These are phyloP conservation scores for Sus cebifrons DNA, from an alignment of 2,797 vertebrate genomes.

Conservation along the genomic window DNA sequence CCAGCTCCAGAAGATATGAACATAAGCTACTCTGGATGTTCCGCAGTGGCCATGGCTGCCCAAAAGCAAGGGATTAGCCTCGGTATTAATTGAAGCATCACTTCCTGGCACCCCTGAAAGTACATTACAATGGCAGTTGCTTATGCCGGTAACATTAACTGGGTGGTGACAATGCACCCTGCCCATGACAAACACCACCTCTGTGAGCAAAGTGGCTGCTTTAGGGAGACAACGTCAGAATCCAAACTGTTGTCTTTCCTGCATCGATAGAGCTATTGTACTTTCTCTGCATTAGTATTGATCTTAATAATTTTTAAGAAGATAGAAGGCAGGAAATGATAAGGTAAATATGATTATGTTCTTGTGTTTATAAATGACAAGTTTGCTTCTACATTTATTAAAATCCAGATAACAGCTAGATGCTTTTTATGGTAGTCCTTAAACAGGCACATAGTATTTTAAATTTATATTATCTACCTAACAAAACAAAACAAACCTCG, in stretches of 20 bases:
- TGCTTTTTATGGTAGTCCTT: slow-evolving; percentile 62
- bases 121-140: background rate
- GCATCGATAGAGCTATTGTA: background rate
- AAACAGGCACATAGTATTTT: slow-evolving; percentile 1
- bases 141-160: background rate
- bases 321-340: background rate
- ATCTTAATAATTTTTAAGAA: slow-evolving; percentile 9
- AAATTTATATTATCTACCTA: background rate
- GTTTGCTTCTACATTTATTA: slow-evolving; percentile 39
- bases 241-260: background rate
- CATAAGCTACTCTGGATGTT: background rate
- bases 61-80: background rate
- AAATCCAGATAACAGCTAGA: slow-evolving; percentile 35
- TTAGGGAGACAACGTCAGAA: background rate
- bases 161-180: background rate
- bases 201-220: background rate
- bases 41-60: background rate
- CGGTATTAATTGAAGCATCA: background rate
- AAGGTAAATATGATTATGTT: background rate
- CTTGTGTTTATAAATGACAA: background rate
- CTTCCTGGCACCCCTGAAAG: background rate
- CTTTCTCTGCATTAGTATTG: background rate
- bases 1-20: background rate
- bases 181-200: background rate
- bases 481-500: background rate